A percentile compares a stretch with the other conserved stretches of the same genome.
Evolutionary conservation across 2,888 invertebrate genomes (phyloP).

Genomic region (Calephelis perditalis): DNA sequence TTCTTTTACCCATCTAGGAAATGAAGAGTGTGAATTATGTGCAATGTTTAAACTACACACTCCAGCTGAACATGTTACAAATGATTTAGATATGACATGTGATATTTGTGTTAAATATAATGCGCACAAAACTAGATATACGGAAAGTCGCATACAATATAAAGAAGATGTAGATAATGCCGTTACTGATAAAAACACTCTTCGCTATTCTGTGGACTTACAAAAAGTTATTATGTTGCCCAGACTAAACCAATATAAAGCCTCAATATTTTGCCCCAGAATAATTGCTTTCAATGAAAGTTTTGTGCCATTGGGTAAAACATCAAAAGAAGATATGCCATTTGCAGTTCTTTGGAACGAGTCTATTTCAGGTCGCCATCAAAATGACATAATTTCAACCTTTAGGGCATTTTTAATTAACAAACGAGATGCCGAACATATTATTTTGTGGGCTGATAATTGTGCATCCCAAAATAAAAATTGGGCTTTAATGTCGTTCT

Average conservation of each 20-base stretch:
- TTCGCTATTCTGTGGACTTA: conserved; percentile 7
- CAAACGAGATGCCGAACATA: not conserved
- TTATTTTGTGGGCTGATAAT: not conserved
- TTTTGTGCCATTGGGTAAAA: conserved; percentile 23
- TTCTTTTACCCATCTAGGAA: conserved; percentile 1
- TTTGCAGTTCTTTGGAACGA: conserved; percentile 7
- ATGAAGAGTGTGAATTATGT: not conserved
- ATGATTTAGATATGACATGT: not conserved
- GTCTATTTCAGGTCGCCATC: not conserved
- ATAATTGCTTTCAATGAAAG: conserved; percentile 28
- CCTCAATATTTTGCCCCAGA: conserved; percentile 25
- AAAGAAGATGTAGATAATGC: not conserved
- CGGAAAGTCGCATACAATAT: not conserved
- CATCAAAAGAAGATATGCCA: not conserved
- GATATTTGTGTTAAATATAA: not conserved
- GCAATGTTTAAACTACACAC: not conserved
- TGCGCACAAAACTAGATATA: not conserved
- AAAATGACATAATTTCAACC: not conserved
- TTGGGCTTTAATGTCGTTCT: not conserved
- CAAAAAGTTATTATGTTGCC: conserved; percentile 27
- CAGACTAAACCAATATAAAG: conserved; percentile 23
- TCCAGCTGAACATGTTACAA: not conserved
- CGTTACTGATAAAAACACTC: conserved; percentile 16
- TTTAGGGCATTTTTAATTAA: conserved; percentile 1
- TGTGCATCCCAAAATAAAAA: not conserved